Conservation (phyloP, 2,113 vertebrate genomes). For the Anguilla rostrata region DNA sequence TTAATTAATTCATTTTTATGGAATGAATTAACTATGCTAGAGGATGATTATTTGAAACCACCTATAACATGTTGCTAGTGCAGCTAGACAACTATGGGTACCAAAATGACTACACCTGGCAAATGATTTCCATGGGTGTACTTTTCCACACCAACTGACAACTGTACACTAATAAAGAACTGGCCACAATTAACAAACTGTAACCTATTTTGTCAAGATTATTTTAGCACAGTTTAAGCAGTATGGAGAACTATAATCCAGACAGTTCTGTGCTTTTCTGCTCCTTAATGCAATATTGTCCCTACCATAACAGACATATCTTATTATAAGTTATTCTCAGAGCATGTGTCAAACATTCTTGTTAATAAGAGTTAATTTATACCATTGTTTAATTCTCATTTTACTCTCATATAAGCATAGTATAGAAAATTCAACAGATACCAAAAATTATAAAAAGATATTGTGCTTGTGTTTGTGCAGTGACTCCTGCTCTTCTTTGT, state of each 20-base stretch:
- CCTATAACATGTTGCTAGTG: conserved; percentile 6
- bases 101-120: conserved; percentile 18
- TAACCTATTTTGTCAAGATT: background rate
- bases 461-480: no score
- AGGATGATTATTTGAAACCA: conserved; percentile 14
- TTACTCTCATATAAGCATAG: no score
- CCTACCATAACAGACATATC: background rate
- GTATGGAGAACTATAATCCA: background rate
- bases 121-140: background rate
- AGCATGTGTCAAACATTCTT: background rate
- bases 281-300: background rate
- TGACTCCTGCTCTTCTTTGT: background rate
- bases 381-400: no score
- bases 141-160: background rate
- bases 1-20: conserved; percentile 14
- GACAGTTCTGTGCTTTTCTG: background rate
- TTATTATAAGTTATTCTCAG: background rate
- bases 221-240: background rate
- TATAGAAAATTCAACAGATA: no score
- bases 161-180: background rate
- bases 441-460: no score
- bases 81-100: background rate
- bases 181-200: background rate
- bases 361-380: no score
- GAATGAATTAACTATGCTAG: conserved; percentile 12